Conservation (phyloP, 1,140 invertebrate genomes). For the Brachionus manjavacas region DNA sequence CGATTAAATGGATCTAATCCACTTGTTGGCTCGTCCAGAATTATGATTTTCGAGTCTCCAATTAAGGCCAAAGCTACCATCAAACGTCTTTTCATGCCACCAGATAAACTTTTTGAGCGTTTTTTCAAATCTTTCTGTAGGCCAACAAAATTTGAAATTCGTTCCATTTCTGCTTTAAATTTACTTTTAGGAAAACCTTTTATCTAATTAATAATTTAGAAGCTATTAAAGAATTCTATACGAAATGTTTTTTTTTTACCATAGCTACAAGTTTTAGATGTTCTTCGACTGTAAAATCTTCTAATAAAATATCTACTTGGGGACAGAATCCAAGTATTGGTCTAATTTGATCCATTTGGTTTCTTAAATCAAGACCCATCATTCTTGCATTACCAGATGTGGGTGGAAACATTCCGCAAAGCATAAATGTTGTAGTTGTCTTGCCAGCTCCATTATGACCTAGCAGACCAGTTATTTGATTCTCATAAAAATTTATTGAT, state of each 20-base stretch:
- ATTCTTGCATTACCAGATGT: slow-evolving; percentile 67
- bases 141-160: slow-evolving; percentile 60
- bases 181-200: slow-evolving; percentile 65
- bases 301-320: slow-evolving; percentile 88
- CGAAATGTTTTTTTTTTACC: slow-evolving; percentile 44
- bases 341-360: slow-evolving; percentile 61
- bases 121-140: slow-evolving; percentile 64
- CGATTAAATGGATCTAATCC: slow-evolving; percentile 90
- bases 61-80: slow-evolving; percentile 60
- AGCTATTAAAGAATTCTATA: not conserved
- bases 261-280: slow-evolving; percentile 78
- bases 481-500: slow-evolving; percentile 58
- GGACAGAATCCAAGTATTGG: slow-evolving; percentile 78
- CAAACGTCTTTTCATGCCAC: slow-evolving; percentile 60
- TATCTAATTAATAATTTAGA: slow-evolving; percentile 56
- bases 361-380: slow-evolving; percentile 65
- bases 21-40: slow-evolving; percentile 70
- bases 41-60: slow-evolving; percentile 57
- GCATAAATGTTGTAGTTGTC: slow-evolving; percentile 41
- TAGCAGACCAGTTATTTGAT: slow-evolving; percentile 58
- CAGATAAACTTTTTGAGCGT: slow-evolving; percentile 65
- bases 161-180: slow-evolving; percentile 57
- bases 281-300: slow-evolving; percentile 80
- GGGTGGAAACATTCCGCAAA: slow-evolving; percentile 67
- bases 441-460: slow-evolving; percentile 70